Evolutionary conservation across 2,797 vertebrate genomes (phyloP), one percentile per base, ranked within the genome.

Genomic region (Melanitta fusca): DNA sequence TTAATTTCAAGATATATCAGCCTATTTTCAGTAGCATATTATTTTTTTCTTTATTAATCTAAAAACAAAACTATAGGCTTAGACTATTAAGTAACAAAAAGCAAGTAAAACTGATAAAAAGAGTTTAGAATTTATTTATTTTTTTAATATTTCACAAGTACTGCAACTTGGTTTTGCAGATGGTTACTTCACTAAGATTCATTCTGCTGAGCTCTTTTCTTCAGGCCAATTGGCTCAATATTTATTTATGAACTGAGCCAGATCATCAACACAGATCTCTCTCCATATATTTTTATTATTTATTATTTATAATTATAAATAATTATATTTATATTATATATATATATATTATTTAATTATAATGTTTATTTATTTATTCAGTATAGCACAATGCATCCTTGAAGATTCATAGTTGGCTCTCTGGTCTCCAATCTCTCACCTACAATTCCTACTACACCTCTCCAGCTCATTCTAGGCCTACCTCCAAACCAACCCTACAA

Each of bases 1-100:
- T 75, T 79, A 20, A 74, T 81, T n/a, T 13, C 84, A 51, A 65
- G 4, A 70, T 49, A 75, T 62, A 36, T 1, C 4, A n/a, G 7
- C 2, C 0, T 3, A 16, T 28, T 82, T 87, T 87, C 58, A 0
- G 2, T 72, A 10, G 5, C 13, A 36, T 43, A 25, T 0, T 15
- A 36, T 8, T 72, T 75, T 88, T 72, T 10, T 32, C 3, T 68
- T 73, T 60, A 24, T 69, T 85, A 57, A 61, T 72, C 6, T 51
- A 79, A 78, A 47, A 65, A 27, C 32, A 71, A 95, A 89, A 9
- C 2, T 6, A 14, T 27, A 45, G 13, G 3, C 4, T 65, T 60
- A 54, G 7, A 3, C 62, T 25, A 15, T 5, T 69, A 13, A 54
- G 6, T n/a, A 83, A 62, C 11, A 41, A 91, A 80, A 34, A 45